Evolutionary conservation across 2,888 invertebrate species (phyloP), one percentile per base, ranked within the genome.

Genomic region (Chalcis sispes): DNA sequence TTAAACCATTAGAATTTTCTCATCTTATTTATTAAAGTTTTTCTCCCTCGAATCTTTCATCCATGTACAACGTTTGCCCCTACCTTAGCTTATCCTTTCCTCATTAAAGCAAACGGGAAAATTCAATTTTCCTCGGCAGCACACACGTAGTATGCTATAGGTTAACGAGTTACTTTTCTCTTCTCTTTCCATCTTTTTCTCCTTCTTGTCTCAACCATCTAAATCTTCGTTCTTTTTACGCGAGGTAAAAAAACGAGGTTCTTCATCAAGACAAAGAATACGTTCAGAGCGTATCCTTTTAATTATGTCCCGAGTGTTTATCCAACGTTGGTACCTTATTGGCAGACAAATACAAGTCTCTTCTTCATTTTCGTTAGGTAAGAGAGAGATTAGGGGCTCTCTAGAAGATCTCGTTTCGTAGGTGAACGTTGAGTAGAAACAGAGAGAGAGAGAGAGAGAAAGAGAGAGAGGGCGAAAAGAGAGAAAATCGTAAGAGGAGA

Each of bases 281-380:
- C 27, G 3, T n/a, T 20, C 20, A 15, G 13, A 27, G 42, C 42
- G 66, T 67, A 69, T 74, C 69, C 69, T 75, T 75, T 75, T 70
- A 64, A 75, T 75, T 75, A 64, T 36, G 50, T 75, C 62, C 23
- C 58, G 48, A 58, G 69, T 75, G 58, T 75, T 75, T 75, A 27
- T 70, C 56, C 54, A 18, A 20, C 20, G 23, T 64, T 20, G 20
- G 20, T 46, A 27, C 29, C 58, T 75, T 70, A 64, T 64, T 70
- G 64, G 61, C 10, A 52, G 23, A 61, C 59, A 75, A 71, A 75
- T 54, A 75, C 59, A 48, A 52, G 61, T 25, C 7, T 2, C 58
- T 70, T 4, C 52, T 18, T 18, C 13, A 27, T 52, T 52, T 66
- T 42, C 65, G 15, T 52, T 10, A 32, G 36, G 65, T 32, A 27